Evolutionary conservation across 92 coral and sea anemone genomes (phyloP).

Genomic region (Nematostella vectensis): DNA sequence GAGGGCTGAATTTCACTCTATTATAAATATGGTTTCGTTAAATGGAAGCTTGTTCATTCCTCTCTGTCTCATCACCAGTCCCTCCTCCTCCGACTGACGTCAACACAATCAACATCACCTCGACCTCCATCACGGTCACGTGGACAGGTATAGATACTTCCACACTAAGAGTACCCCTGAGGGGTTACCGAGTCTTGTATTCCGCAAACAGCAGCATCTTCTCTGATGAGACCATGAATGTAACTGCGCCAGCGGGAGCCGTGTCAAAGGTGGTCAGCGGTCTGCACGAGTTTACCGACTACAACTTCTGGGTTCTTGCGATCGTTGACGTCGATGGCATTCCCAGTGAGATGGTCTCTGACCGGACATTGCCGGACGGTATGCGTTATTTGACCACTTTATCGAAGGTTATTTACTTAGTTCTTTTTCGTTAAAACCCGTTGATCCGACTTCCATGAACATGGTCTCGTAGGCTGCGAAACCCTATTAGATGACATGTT

Average conservation of each 20-base stretch:
- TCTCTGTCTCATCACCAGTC: constrained; percentile 2
- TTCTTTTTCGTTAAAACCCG: too few species aligned
- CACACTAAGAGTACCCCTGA: constrained; percentile 15
- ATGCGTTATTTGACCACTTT: too few species aligned
- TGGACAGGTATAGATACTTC: constrained; percentile 20
- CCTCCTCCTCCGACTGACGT: constrained; percentile 13
- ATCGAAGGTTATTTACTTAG: too few species aligned
- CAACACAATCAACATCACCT: constrained; percentile 1
- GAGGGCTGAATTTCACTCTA: too few species aligned
- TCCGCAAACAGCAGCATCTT: constrained; percentile 12
- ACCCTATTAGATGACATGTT: too few species aligned
- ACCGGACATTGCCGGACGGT: constrained; percentile 14
- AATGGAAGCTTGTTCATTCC: too few species aligned
- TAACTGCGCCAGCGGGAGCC: constrained; percentile 11
- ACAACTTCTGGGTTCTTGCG: constrained; percentile 6
- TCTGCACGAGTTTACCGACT: constrained; percentile 15
- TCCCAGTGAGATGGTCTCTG: constrained; percentile 7
- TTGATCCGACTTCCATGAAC: too few species aligned
- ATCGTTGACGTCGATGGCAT: constrained; percentile 14
- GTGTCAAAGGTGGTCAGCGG: constrained; percentile 1
- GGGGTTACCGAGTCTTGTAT: constrained; percentile 13
- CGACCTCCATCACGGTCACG: constrained; percentile 20
- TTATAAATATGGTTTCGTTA: too few species aligned
- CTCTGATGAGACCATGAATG: constrained; percentile 8
- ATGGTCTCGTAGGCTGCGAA: too few species aligned